phyloP scores from a whole-genome alignment of 2,888 invertebrate species.

The Tuberolachnus salignus region DNA sequence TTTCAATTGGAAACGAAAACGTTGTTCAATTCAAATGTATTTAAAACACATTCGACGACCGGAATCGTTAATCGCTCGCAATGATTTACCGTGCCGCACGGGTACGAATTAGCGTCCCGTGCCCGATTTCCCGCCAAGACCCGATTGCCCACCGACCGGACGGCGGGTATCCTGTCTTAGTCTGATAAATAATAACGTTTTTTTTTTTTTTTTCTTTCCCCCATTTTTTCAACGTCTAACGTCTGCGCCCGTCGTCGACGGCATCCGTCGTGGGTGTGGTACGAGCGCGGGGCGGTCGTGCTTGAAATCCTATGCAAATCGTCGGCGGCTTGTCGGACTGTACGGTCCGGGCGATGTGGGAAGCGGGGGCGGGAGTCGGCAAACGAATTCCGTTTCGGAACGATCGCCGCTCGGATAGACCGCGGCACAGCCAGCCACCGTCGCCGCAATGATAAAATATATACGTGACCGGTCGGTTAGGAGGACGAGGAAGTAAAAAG shows the following conservation, averaged over 20 bases:
- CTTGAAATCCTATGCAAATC: conserved; percentile 49
- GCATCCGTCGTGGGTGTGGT: background rate
- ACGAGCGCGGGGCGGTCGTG: conserved; percentile 18
- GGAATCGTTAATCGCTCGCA: too few species aligned
- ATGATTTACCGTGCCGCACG: too few species aligned
- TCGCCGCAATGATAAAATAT: conserved; percentile 35
- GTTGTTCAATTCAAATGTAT: too few species aligned
- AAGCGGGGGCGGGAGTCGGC: background rate
- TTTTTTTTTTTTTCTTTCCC: too few species aligned
- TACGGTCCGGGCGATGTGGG: background rate
- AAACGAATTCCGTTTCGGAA: conserved; percentile 19
- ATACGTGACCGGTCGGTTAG: conserved; percentile 24
- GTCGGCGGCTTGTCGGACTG: background rate
- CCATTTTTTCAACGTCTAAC: background rate
- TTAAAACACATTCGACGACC: too few species aligned
- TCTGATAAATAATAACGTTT: too few species aligned
- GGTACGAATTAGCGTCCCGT: too few species aligned
- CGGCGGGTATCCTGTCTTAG: too few species aligned
- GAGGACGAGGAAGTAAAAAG: background rate
- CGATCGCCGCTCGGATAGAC: conserved; percentile 26
- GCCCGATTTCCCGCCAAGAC: too few species aligned
- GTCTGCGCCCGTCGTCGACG: background rate
- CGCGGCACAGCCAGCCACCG: background rate
- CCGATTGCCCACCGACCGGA: too few species aligned
- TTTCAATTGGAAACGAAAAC: too few species aligned